Evolutionary conservation across 2,797 vertebrate species (phyloP), one percentile per base, ranked within the genome.

Genomic region (Tapera naevia): DNA sequence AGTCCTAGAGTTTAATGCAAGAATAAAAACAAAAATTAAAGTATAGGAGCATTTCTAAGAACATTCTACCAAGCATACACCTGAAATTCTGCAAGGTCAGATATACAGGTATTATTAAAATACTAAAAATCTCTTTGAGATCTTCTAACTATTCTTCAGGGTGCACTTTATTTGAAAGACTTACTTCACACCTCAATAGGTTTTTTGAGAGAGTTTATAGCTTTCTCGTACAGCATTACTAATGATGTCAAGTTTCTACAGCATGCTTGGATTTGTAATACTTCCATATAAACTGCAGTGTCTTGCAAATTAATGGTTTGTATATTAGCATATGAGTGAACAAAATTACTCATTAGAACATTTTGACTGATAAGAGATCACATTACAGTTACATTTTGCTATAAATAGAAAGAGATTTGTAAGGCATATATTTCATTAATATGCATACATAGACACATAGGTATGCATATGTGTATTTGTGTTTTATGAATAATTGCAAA

Each of bases 401-500:
- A 53, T 39, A 43, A 64, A 93, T 62, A 54, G 15, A 58, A 60
- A 93, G 65, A 54, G 13, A 58, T 37, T 27, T 67, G 24, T 45
- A 54, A 73, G 24, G 12, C 5, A 48, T 24, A 46, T 45, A 22
- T 51, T 75, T 73, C 6, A 66, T 61, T 66, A 66, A 45, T 30
- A 54, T 9, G 32, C 19, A 30, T 33, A 81, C 8, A 50, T 28
- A 45, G 7, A 72, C 24, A 75, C 2, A 37, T 9, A 73, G 33
- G 17, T 43, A 45, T 28, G 14, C 19, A 74, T 4, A 22, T 4
- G 7, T 58, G 13, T 6, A 48, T 48, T 73, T 62, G 22, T 60
- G 51, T 80, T 85, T 91, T 64, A 88, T 80, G 46, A 95, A 84
- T 61, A 94, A 83, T 62, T 88, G 7, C 73, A 83, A 95, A 14